Evolutionary conservation across 2,888 invertebrate genomes (phyloP).

Genomic region (Marasmarcha lunaedactyla): DNA sequence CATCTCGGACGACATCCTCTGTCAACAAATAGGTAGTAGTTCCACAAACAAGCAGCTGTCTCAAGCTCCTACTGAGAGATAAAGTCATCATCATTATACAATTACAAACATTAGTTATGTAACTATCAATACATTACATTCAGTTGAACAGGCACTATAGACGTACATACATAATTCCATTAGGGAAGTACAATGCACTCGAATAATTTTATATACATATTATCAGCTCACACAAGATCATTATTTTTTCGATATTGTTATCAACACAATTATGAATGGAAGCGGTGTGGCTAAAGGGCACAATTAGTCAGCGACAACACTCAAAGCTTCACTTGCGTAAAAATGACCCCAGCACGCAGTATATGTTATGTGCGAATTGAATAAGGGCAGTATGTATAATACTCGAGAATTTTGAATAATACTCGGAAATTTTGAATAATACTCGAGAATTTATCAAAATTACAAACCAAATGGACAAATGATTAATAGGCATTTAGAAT

Average conservation of each 20-base stretch:
- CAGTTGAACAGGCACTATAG: conserved; percentile 45
- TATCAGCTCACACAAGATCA: conserved; percentile 55
- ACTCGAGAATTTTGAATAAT: too few relatives aligned
- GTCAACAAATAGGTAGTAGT: neutral
- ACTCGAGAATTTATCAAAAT: too few relatives aligned
- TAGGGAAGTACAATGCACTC: conserved; percentile 47
- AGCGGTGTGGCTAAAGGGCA: conserved; percentile 3
- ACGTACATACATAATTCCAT: conserved; percentile 54
- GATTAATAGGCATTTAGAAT: too few relatives aligned
- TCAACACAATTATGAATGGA: conserved; percentile 22
- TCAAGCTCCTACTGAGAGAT: neutral
- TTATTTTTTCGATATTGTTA: conserved; percentile 27
- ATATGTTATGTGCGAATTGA: too few relatives aligned
- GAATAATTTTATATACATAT: conserved; percentile 29
- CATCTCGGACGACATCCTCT: neutral
- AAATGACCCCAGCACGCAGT: too few relatives aligned
- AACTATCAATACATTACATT: conserved; percentile 24
- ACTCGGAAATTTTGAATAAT: too few relatives aligned
- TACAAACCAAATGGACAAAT: too few relatives aligned
- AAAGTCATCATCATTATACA: conserved; percentile 30
- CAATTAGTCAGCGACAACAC: neutral
- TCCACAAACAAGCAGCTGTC: neutral
- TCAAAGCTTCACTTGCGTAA: neutral
- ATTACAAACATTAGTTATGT: conserved; percentile 51
- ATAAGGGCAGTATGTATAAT: too few relatives aligned